Conservation (phyloP, 2,113 vertebrate genomes). For the Parotia lawesii region DNA sequence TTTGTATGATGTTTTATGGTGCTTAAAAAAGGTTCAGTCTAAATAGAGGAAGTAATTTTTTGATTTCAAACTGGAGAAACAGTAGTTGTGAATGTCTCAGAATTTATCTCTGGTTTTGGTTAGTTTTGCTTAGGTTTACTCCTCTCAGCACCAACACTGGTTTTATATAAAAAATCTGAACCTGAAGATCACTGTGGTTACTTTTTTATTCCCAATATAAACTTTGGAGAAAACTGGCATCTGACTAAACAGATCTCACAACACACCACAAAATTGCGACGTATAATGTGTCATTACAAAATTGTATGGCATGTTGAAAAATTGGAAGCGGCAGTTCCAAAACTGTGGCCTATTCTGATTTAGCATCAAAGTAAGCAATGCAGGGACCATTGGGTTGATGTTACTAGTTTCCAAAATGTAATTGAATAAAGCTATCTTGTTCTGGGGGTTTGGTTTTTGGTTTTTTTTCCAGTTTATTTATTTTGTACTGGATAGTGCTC, state of each 20-base stretch:
- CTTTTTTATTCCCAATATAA: neutral
- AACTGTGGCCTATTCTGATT: neutral
- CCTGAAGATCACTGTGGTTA: neutral
- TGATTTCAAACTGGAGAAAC: neutral
- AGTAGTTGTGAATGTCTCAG: neutral
- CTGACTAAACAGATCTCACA: neutral
- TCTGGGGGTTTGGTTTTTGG: neutral
- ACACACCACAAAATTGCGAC: neutral
- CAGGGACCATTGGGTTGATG: neutral
- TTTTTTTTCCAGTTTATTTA: neutral
- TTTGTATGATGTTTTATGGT: neutral
- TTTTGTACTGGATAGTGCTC: neutral
- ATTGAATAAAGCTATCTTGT: neutral
- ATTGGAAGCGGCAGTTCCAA: neutral
- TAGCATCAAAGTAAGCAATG: neutral
- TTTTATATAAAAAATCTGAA: neutral
- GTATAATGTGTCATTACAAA: neutral
- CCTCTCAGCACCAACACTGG: neutral
- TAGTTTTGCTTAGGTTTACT: neutral
- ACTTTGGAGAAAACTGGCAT: neutral
- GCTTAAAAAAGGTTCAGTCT: neutral
- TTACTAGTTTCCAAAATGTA: neutral
- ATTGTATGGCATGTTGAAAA: neutral
- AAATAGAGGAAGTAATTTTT: neutral
- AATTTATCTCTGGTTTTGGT: neutral